Conservation (phyloP, 2,888 invertebrate genomes). For the Drosophila kanekoi region DNA sequence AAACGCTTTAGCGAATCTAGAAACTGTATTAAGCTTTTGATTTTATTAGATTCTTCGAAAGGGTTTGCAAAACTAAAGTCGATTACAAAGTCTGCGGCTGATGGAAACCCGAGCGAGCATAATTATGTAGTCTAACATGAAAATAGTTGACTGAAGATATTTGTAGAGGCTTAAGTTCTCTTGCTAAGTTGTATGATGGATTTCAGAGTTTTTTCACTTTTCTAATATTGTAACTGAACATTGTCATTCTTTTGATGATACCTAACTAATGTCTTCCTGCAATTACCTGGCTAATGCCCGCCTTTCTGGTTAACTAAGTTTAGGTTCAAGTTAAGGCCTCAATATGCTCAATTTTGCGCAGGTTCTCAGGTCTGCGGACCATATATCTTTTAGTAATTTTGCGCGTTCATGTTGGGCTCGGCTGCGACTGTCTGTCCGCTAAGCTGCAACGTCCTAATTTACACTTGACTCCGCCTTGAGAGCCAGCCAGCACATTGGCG, state of each 20-base stretch:
- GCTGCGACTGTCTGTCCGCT: slow-evolving; percentile 36
- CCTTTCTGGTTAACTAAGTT: slow-evolving; percentile 15
- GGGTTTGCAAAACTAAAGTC: no score
- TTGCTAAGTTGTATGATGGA: no score
- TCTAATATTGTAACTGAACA: no score
- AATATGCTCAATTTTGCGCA: slow-evolving; percentile 3
- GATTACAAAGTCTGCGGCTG: no score
- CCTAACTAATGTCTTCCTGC: slow-evolving; percentile 48
- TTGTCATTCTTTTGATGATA: slow-evolving; percentile 1
- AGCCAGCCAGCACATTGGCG: background rate
- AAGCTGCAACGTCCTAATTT: slow-evolving; percentile 74
- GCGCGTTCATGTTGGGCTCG: slow-evolving; percentile 36
- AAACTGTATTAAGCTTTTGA: no score
- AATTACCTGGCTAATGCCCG: slow-evolving; percentile 41
- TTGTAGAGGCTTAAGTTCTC: no score
- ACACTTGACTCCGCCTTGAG: slow-evolving; percentile 50
- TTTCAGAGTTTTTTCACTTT: no score
- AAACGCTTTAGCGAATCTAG: no score
- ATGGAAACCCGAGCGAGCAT: no score
- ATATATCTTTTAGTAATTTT: slow-evolving; percentile 49
- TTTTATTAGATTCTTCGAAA: no score
- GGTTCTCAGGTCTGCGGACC: slow-evolving; percentile 21
- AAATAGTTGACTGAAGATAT: no score
- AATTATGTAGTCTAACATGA: no score
- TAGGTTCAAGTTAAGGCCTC: slow-evolving; percentile 3